Evolutionary conservation across 2,797 vertebrate species (phyloP).

Genomic region (Helicolenus hilgendorfi): DNA sequence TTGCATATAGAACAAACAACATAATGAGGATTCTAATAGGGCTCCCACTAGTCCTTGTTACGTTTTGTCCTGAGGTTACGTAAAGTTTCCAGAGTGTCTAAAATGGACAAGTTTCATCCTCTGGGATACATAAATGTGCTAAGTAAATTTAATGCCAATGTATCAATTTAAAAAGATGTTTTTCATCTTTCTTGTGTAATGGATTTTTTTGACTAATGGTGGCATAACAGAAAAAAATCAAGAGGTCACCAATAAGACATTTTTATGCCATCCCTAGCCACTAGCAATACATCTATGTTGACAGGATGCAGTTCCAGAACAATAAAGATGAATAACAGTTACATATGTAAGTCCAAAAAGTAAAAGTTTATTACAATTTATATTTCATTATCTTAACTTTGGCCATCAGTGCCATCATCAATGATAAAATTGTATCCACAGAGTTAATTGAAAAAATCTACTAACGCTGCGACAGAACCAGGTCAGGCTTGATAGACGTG

Average conservation of each 20-base stretch:
- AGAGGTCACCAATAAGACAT: background rate
- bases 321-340: background rate
- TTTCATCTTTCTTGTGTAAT: background rate
- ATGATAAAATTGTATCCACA: background rate
- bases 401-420: background rate
- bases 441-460: background rate
- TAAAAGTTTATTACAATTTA: too few species aligned
- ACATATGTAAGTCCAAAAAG: background rate
- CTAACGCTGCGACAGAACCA: background rate
- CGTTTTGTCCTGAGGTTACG: background rate
- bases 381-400: too few species aligned
- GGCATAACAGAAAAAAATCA: background rate
- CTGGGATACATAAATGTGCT: background rate
- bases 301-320: background rate
- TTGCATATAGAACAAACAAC: background rate
- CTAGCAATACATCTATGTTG: background rate
- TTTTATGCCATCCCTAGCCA: background rate
- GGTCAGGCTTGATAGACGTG: background rate
- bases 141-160: background rate
- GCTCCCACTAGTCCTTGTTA: background rate
- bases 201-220: background rate
- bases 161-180: background rate
- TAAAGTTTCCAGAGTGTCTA: background rate
- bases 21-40: background rate
- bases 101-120: background rate